A percentile compares a stretch with the other conserved stretches of the same genome.
Evolutionary conservation across 2,888 invertebrate species (phyloP).

Genomic region (Andrena bicolor): DNA sequence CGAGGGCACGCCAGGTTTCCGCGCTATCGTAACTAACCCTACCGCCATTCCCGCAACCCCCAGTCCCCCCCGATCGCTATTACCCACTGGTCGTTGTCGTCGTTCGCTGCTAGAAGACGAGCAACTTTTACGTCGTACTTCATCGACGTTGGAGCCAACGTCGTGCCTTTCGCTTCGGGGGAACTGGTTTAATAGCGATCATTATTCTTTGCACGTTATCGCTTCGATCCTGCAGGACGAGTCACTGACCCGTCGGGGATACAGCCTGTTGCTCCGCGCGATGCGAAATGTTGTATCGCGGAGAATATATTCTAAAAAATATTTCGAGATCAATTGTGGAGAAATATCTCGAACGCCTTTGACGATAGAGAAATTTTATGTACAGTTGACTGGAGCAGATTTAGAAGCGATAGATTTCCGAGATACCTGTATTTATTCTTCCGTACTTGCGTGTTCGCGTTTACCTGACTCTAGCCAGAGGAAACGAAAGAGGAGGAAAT

Average conservation of each 20-base stretch:
- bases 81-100: constrained; percentile 26
- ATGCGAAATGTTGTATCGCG: constrained; percentile 6
- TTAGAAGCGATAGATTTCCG: neutral
- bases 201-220: constrained; percentile 27
- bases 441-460: neutral
- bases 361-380: neutral
- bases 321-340: neutral
- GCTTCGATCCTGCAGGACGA: neutral
- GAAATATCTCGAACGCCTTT: constrained; percentile 8
- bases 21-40: constrained; percentile 56
- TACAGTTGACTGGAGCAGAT: neutral
- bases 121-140: constrained; percentile 23
- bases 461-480: neutral
- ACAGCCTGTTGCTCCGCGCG: constrained; percentile 45
- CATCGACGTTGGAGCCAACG: constrained; percentile 1
- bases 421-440: too few relatives aligned
- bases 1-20: constrained; percentile 50
- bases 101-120: constrained; percentile 25
- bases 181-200: neutral
- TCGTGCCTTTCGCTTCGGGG: neutral
- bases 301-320: constrained; percentile 28
- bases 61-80: constrained; percentile 3
- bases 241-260: constrained; percentile 24
- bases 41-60: constrained; percentile 5
- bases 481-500: constrained; percentile 8